A percentile compares a stretch with the other conserved stretches of the same genome.
Evolutionary conservation across 2,797 vertebrate genomes (phyloP).

Genomic region (Sylvilagus floridanus): DNA sequence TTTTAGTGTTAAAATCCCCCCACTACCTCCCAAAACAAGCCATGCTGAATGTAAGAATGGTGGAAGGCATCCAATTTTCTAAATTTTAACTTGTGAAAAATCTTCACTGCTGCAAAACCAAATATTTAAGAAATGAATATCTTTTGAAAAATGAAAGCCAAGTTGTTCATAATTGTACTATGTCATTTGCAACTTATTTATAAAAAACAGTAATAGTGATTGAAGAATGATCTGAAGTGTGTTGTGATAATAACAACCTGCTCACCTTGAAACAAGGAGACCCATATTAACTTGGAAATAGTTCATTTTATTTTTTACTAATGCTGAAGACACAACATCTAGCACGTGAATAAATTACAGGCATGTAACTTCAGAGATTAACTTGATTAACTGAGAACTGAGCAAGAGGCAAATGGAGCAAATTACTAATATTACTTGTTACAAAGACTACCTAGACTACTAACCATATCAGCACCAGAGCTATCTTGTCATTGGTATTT

Average conservation of each 20-base stretch:
- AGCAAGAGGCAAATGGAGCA: neutral
- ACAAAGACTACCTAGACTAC: neutral
- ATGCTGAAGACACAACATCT: neutral
- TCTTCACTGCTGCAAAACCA: neutral
- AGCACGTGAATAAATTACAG: neutral
- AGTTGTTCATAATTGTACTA: neutral
- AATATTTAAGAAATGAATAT: constrained; percentile 3
- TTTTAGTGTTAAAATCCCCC: neutral
- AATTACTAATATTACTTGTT: neutral
- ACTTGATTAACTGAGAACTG: neutral
- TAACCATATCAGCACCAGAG: neutral
- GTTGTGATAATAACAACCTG: neutral
- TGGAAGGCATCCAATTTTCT: neutral
- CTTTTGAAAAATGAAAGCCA: neutral
- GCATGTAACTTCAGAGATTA: neutral
- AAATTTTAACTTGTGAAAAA: constrained; percentile 20
- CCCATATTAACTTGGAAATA: neutral
- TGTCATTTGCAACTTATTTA: constrained; percentile 10
- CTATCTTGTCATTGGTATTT: neutral
- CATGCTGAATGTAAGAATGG: neutral
- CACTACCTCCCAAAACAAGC: neutral
- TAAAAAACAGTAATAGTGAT: neutral
- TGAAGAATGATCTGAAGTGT: neutral
- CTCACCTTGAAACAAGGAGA: constrained; percentile 17
- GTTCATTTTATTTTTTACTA: constrained; percentile 14